Conservation (phyloP, 2,797 vertebrate species). For the Pipistrellus pipistrellus region DNA sequence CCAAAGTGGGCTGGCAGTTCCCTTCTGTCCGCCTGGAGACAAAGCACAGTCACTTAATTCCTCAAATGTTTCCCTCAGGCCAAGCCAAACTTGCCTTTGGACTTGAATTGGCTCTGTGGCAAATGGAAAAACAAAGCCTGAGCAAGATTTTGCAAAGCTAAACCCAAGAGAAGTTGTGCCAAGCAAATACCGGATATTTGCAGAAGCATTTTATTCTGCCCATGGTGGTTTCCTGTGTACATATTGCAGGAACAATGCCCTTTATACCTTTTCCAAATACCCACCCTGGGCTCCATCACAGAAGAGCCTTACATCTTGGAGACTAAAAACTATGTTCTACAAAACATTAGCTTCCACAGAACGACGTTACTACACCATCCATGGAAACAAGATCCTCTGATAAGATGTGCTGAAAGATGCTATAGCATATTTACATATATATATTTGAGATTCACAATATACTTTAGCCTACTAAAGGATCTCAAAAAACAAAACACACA, state of each 20-base stretch:
- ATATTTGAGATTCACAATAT: not conserved
- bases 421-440: not conserved
- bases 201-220: slow-evolving; percentile 55
- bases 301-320: not conserved
- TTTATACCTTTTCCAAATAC: not conserved
- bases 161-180: slow-evolving; percentile 45
- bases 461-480: not conserved
- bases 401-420: not conserved
- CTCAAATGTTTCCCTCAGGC: slow-evolving; percentile 42
- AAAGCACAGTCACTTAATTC: not conserved
- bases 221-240: slow-evolving; percentile 16
- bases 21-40: not conserved
- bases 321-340: not conserved
- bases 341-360: not conserved
- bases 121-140: slow-evolving; percentile 69
- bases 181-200: slow-evolving; percentile 65
- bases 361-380: not conserved
- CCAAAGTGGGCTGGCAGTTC: not conserved
- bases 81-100: slow-evolving; percentile 1
- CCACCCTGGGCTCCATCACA: not conserved
- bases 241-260: not conserved
- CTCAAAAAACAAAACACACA: not conserved
- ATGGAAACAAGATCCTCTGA: not conserved
- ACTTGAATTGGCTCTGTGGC: slow-evolving; percentile 11
- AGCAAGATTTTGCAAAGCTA: slow-evolving; percentile 64